A percentile compares a stretch with the other conserved stretches of the same genome.
These are phyloP conservation scores for Phania funesta DNA, from an alignment of 2,888 invertebrate genomes.

Conservation along the genomic window DNA sequence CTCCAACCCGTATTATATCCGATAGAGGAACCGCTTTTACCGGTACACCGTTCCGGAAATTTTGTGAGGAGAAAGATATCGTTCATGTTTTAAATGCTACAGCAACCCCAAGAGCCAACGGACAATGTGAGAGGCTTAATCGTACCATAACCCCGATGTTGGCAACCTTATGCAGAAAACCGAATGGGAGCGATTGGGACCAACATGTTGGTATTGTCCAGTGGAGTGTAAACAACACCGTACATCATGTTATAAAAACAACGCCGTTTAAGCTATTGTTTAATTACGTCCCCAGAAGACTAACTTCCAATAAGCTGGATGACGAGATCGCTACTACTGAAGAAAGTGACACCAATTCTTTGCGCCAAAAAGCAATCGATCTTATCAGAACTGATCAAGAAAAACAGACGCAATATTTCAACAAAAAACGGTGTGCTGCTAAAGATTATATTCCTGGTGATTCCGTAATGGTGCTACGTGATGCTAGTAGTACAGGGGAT, in stretches of 20 bases:
- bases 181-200: background rate
- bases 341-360: too few species aligned
- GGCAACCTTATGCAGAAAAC: too few species aligned
- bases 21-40: conserved; percentile 32
- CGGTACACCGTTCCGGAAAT: background rate
- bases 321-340: background rate
- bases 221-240: background rate
- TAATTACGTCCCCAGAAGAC: too few species aligned
- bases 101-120: background rate
- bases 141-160: conserved; percentile 62
- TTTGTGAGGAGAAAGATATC: background rate
- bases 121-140: conserved; percentile 68
- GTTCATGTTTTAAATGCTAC: conserved; percentile 12
- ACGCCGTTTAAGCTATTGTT: background rate
- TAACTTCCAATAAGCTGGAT: too few species aligned
- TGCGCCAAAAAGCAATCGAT: background rate
- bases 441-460: too few species aligned
- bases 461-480: too few species aligned
- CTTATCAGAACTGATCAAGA: background rate
- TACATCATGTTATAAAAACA: background rate
- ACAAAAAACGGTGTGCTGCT: too few species aligned
- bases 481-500: too few species aligned
- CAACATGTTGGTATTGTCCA: background rate
- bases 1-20: conserved; percentile 57
- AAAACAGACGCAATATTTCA: too few species aligned